Base-by-base conservation (phyloP, 92 coral and sea anemone species). In the Anthopleura xanthogrammica region DNA sequence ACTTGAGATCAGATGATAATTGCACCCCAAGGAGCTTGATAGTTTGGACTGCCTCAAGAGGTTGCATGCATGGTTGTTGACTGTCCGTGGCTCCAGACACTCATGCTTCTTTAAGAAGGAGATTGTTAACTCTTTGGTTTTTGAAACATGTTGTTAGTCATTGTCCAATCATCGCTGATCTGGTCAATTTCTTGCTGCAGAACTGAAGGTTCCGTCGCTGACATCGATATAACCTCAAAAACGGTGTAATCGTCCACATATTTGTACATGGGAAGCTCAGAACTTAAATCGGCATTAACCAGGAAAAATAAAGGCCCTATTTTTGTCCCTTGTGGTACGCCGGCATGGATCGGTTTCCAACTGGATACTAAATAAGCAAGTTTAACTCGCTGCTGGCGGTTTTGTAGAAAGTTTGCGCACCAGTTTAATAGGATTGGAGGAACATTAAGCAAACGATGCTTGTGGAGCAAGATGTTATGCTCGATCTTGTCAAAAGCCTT, bases 161-260 rank as follows among this genome's bases (percentile, higher is more conserved):
- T 46, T 5, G 83, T 80, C 83, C 83, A 80, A 29, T 29, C 36
- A 9, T 10, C 22, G 75, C 13, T 57, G 83, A 80, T 58, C 20
- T 58, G 17, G n/a, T 58, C 65, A 19, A 58, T 13, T 19, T 13
- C 65, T 58, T 58, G 17, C 12, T 58, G 65, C 12, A 58, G 66
- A 77, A 22, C 58, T 36, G 80, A 56, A 7, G 73, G 39, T 29
- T 22, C 84, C 72, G 39, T 65, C 14, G 57, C 84, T 52, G 79
- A 17, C 56, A 73, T 57, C 40, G 75, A 75, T 64, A 83, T 6
- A 17, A 73, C 82, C 78, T 87, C 90, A 29, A 52, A 76, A 41
- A 87, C 80, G 12, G 84, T 83, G 79, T 87, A 76, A 72, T 87
- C 90, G 20, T 77, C 87, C 73, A 87, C 87, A 41, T 87, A 87